These are phyloP conservation scores for Brachionus rotundiformis DNA, from an alignment of 1,140 invertebrate species.

Conservation along the genomic window DNA sequence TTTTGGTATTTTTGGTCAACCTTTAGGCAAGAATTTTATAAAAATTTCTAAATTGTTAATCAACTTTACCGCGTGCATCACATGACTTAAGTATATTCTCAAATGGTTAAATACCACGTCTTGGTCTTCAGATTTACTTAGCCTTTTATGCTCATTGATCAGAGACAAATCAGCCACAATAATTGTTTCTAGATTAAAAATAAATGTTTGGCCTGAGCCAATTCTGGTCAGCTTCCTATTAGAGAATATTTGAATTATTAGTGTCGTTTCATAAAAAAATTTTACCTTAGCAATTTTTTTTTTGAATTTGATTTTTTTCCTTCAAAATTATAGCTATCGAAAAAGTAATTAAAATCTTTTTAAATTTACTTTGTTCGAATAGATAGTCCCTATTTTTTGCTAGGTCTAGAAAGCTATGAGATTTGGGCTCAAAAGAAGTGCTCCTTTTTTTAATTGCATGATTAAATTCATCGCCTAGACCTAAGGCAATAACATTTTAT, in stretches of 20 bases:
- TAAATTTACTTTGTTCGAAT: neutral
- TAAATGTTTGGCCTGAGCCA: neutral
- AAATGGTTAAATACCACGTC: constrained; percentile 1
- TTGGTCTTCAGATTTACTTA: neutral
- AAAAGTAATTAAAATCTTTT: neutral
- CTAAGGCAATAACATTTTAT: too few species aligned
- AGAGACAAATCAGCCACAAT: constrained; percentile 26
- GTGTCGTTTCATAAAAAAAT: neutral
- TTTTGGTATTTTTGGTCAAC: constrained; percentile 41
- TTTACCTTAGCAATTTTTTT: neutral
- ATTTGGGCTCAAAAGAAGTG: neutral
- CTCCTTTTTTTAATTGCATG: constrained; percentile 11
- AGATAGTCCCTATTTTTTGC: neutral
- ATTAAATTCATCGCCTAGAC: neutral
- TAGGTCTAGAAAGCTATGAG: neutral
- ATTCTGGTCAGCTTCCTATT: neutral
- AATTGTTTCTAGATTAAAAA: constrained; percentile 15
- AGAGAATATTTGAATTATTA: neutral
- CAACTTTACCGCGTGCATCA: constrained; percentile 5
- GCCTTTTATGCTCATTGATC: neutral
- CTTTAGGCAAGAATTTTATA: neutral
- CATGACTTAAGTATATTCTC: constrained; percentile 15
- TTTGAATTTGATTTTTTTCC: neutral
- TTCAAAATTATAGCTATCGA: neutral
- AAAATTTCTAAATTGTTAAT: neutral